A percentile compares a stretch with the other conserved stretches of the same genome.
Evolutionary conservation across 1,140 invertebrate genomes (phyloP).

Genomic region (Drosophila lacertosa): DNA sequence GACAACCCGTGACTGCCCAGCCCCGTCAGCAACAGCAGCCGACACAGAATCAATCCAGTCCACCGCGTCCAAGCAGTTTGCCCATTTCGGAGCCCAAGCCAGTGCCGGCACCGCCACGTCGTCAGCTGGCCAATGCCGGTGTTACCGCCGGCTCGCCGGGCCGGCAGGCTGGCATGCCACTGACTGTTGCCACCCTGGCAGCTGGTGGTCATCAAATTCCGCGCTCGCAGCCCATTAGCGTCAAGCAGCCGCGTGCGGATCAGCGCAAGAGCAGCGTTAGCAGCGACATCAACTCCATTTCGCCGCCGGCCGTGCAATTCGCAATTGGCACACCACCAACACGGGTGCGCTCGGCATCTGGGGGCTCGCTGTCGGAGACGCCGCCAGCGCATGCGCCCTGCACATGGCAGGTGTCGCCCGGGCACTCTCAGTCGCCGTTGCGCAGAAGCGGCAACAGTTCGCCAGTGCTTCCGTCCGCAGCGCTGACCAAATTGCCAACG

Average conservation of each 20-base stretch:
- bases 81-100: conserved; percentile 91
- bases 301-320: conserved; percentile 95
- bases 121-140: conserved; percentile 54
- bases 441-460: conserved; percentile 89
- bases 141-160: conserved; percentile 46
- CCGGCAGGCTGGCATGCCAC: conserved; percentile 41
- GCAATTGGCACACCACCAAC: conserved; percentile 94
- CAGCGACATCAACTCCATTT: conserved; percentile 93
- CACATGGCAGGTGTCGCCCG: conserved; percentile 90
- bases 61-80: conserved; percentile 88
- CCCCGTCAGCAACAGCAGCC: conserved; percentile 33
- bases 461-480: conserved; percentile 87
- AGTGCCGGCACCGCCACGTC: conserved; percentile 89
- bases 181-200: conserved; percentile 60
- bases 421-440: conserved; percentile 88
- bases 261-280: conserved; percentile 87
- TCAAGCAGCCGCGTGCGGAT: conserved; percentile 87
- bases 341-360: conserved; percentile 87
- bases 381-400: conserved; percentile 89
- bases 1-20: conserved; percentile 13
- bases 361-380: conserved; percentile 88
- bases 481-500: conserved; percentile 87
- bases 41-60: conserved; percentile 85
- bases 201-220: conserved; percentile 86
- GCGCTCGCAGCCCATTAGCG: conserved; percentile 92